Evolutionary conservation across 2,113 vertebrate genomes (phyloP), one percentile per base, ranked within the genome.

Genomic region (Apeltes quadracus): DNA sequence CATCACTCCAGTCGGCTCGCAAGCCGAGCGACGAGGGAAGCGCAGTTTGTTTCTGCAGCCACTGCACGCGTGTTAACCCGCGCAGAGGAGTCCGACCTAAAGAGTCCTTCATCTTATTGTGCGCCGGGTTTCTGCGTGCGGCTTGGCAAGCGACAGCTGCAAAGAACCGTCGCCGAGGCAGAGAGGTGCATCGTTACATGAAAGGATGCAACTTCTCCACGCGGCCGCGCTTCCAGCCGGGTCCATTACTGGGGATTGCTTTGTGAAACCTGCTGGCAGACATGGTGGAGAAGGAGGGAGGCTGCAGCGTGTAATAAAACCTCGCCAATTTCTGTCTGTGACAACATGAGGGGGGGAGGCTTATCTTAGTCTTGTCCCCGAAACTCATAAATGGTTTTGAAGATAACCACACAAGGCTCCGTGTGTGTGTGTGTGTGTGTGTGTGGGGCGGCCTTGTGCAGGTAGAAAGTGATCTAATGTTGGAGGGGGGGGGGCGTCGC

Each of bases 151-250:
- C 69, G 83, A 76, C 63, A 73, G 54, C 73, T 32, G 66, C 2
- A 20, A 58, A 51, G 61, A 78, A 62, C 55, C 32, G 32, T 69
- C 78, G 69, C 70, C 78, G 34, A 56, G 72, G 56, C 75, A 22
- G n/a, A 15, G 36, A 71, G 78, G 78, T 18, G 23, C 83, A 86
- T 89, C 78, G 86, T 91, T 91, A 91, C 83, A 84, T 62, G 54
- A 43, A 56, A 87, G 66, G 77, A 84, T 46, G 64, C 59, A 77
- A 59, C 75, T 69, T 79, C 83, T 88, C 32, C 78, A 79, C 65
- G 64, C 81, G 72, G 84, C 74, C 78, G 73, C 34, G 29, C 57
- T 76, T 62, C 69, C 69, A 81, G 78, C 72, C 18, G 23, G 66
- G 85, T 82, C 79, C 70, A 80, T 90, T 81, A 84, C 79, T 14